Evolutionary conservation across 2,888 invertebrate genomes (phyloP), one percentile per base, ranked within the genome.

Genomic region (Synergus itoensis): DNA sequence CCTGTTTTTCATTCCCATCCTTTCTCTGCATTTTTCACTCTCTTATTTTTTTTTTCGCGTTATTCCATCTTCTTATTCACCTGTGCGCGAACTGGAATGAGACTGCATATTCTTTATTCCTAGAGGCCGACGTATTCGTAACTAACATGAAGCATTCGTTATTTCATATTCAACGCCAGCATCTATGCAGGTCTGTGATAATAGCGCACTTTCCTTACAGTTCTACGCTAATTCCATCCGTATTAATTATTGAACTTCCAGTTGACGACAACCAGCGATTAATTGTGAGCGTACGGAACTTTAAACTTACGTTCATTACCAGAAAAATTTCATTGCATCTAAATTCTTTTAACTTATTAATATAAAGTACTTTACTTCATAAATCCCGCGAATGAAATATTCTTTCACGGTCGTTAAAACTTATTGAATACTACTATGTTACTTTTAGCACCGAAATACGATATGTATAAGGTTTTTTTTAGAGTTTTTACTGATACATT

Each of bases 91-190:
- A 53, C 53, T 53, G 53, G 14, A 53, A 8, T 53, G 53, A 8
- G 53, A 3, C 9, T 53, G n/a, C 8, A 53, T n/a, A n/a, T n/a
- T 53, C n/a, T 53, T n/a, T 53, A 53, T n/a, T 53, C 9, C n/a
- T 53, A 18, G 53, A 9, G 53, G 53, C 9, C n/a, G 53, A 18
- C 53, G n/a, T 53, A 53, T 53, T 53, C 53, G n/a, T 53, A 53
- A n/a, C 53, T n/a, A n/a, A 53, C 53, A 9, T 53, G n/a, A n/a
- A 53, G 53, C n/a, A 53, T n/a, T 53, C 53, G n/a, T 53, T 53
- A 53, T 53, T 53, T 53, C n/a, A n/a, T 53, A 53, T 53, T 53
- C 53, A 53, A 53, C n/a, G 53, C 53, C 9, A n/a, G n/a, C 53
- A 14, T 53, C 7, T 53, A n/a, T n/a, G n/a, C n/a, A 53, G 53